Evolutionary conservation across 2,113 vertebrate species (phyloP).

Genomic region (Odontesthes bonariensis): DNA sequence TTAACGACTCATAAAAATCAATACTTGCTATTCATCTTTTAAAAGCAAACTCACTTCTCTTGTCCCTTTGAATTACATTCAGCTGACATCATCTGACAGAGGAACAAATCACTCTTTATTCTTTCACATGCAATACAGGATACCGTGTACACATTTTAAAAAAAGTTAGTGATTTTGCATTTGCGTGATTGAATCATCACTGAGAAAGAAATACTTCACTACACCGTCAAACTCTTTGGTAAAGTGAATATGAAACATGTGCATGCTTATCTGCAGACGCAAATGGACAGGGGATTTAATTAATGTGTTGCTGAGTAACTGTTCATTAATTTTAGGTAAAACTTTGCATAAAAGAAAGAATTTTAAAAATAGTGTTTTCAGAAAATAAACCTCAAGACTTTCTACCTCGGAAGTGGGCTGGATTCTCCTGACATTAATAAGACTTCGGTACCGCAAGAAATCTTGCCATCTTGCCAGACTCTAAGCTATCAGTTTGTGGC

Average conservation of each 20-base stretch:
- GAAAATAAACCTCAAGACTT: neutral
- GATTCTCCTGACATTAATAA: too few species aligned
- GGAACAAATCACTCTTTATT: constrained; percentile 28
- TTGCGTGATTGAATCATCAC: neutral
- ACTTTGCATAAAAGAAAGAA: too few species aligned
- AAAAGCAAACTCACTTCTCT: constrained; percentile 71
- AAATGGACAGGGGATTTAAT: neutral
- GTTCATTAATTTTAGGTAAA: too few species aligned
- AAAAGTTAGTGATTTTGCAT: neutral
- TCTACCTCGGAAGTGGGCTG: neutral
- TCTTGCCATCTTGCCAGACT: neutral
- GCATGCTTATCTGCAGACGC: neutral
- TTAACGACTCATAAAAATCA: constrained; percentile 75
- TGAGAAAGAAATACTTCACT: neutral
- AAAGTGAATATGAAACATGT: neutral
- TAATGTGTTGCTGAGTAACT: neutral
- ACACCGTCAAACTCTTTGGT: neutral
- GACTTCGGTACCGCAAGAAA: too few species aligned
- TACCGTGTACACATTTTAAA: neutral
- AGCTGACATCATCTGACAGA: constrained; percentile 53
- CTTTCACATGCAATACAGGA: constrained; percentile 9
- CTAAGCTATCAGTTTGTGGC: neutral
- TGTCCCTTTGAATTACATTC: constrained; percentile 70
- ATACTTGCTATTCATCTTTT: constrained; percentile 72
- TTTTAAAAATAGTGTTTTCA: too few species aligned